Base-by-base conservation (phyloP, 2,888 invertebrate genomes). In the Prionchulus punctatus region DNA sequence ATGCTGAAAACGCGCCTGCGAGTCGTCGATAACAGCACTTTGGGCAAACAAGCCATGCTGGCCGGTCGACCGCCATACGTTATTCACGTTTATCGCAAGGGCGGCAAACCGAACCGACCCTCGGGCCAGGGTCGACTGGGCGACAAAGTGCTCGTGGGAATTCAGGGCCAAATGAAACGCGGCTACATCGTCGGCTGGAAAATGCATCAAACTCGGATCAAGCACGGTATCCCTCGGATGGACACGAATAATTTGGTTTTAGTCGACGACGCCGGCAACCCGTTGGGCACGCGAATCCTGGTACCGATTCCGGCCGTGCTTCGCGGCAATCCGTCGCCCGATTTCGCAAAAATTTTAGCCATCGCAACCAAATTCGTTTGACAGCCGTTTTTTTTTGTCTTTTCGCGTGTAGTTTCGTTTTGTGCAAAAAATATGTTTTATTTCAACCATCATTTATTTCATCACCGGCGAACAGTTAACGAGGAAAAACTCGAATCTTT, bases 11-110 rank as follows among this genome's bases (percentile, higher is more conserved):
- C 67, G 1, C 59, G 65, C 1, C 54, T 67, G 30, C 52, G 53
- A n/a, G 90, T 94, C 3, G 96, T 99, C 1, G 98, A 99, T 73
- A 99, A 99, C 73, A 91, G 91, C 56, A 83, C 85, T 63, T 81
- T 98, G 59, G 98, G 96, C 36, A 90, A 87, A 71, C 80, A 85
- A 70, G 92, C 94, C 1, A 90, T 90, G 85, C 81, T 85, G 1
- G 86, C 89, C 70, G 94, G 94, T 50, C 86, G 85, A 73, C 89
- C 92, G 15, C 90, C 94, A 0, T 83, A 81, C 72, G 82, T 86
- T 54, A 94, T 99, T 67, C 90, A 94, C 70, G 82, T 96, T 57
- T 94, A 92, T 69, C 92, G 86, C 69, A 72, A 86, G 84, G 75
- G 68, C 30, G 42, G 42, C 21, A 51, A 26, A 28, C 28, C 30